These are phyloP conservation scores for Tyrannus savana DNA, from an alignment of 2,113 vertebrate genomes.

Conservation along the genomic window DNA sequence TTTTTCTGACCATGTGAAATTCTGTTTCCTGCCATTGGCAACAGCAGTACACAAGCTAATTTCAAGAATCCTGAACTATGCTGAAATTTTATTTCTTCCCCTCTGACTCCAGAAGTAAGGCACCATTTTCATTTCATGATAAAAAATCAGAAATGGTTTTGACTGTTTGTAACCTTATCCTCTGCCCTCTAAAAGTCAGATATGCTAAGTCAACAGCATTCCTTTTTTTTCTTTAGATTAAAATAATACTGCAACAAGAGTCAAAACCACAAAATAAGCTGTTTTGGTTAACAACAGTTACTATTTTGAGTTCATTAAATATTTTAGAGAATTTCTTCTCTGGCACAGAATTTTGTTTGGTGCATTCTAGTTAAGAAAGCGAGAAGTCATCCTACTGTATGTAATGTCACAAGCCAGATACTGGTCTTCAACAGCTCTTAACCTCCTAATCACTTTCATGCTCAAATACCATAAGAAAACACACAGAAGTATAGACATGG, in stretches of 20 bases:
- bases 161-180: background rate
- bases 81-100: background rate
- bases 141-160: background rate
- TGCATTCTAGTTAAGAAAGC: background rate
- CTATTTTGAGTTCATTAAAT: background rate
- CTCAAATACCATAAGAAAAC: background rate
- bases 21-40: background rate
- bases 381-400: background rate
- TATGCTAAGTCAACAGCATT: background rate
- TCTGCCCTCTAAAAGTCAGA: background rate
- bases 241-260: background rate
- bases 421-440: background rate
- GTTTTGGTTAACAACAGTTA: background rate
- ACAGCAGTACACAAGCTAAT: background rate
- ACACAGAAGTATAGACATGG: rapidly evolving
- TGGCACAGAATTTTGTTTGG: background rate
- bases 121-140: background rate
- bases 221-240: background rate
- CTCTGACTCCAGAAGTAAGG: background rate
- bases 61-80: background rate
- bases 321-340: background rate
- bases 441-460: background rate
- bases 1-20: background rate
- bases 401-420: background rate
- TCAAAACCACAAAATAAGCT: background rate